phyloP scores from a whole-genome alignment of 2,797 vertebrate species.

The Catharus ustulatus region DNA sequence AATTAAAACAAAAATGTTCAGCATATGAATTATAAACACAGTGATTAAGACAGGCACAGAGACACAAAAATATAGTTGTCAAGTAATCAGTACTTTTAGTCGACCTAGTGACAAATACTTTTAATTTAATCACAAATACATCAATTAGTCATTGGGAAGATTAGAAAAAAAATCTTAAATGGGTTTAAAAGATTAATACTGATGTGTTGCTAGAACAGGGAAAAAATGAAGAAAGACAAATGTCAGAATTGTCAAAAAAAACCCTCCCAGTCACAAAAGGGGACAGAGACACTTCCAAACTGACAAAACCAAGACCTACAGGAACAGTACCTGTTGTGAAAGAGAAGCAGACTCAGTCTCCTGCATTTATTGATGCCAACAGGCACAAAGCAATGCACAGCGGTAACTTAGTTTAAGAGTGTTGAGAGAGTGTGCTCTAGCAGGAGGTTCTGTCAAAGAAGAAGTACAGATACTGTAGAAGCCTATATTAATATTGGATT shows the following conservation, averaged over 20 bases:
- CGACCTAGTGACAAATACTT: background rate
- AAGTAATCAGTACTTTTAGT: background rate
- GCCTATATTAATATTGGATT: background rate
- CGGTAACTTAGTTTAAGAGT: slow-evolving; percentile 22
- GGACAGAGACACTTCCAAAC: slow-evolving; percentile 17
- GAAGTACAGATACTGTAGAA: slow-evolving; percentile 54
- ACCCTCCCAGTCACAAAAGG: background rate
- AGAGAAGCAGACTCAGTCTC: slow-evolving; percentile 47
- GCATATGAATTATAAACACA: background rate
- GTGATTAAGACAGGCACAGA: background rate
- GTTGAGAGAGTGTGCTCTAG: slow-evolving; percentile 33
- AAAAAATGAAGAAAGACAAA: background rate
- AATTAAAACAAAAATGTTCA: background rate
- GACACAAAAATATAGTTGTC: background rate
- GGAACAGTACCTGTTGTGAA: slow-evolving; percentile 53
- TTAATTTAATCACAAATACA: background rate
- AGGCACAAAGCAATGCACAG: slow-evolving; percentile 50
- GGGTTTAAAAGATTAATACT: background rate
- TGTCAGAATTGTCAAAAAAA: background rate
- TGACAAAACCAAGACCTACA: slow-evolving; percentile 20
- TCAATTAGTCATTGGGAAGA: background rate
- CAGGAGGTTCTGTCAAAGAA: slow-evolving; percentile 63
- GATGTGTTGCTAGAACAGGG: background rate
- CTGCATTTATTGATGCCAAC: slow-evolving; percentile 55
- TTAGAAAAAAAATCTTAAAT: background rate